Conservation (phyloP, 2,113 vertebrate genomes). For the Caracal caracal region DNA sequence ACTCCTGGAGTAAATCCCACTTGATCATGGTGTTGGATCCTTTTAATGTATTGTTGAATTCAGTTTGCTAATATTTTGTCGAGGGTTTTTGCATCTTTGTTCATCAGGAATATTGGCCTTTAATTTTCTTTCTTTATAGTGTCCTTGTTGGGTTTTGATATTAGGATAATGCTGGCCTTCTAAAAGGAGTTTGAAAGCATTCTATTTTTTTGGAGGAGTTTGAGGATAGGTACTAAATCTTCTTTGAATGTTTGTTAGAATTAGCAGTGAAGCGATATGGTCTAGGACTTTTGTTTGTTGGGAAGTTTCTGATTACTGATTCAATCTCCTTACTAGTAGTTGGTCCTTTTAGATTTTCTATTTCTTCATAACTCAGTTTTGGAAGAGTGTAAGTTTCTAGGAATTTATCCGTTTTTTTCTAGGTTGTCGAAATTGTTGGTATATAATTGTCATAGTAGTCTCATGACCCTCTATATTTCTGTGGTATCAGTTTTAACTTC, state of each 20-base stretch:
- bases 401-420: not conserved
- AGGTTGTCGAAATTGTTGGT: not conserved
- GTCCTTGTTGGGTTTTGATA: not conserved
- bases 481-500: not conserved
- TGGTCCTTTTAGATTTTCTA: not conserved
- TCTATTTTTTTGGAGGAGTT: not conserved
- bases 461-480: not conserved
- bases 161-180: not conserved
- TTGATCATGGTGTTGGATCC: not conserved
- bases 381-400: not conserved
- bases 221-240: not conserved
- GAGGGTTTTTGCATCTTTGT: not conserved
- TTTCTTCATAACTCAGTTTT: not conserved
- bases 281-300: not conserved
- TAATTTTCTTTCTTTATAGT: not conserved
- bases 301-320: not conserved
- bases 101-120: not conserved
- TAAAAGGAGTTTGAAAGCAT: not conserved
- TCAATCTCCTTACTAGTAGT: not conserved
- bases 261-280: not conserved
- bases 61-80: not conserved
- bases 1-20: not conserved
- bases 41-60: not conserved
- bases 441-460: not conserved
- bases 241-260: not conserved